These are phyloP conservation scores for Hippocampus zosterae DNA, from an alignment of 2,113 vertebrate species.

Conservation along the genomic window DNA sequence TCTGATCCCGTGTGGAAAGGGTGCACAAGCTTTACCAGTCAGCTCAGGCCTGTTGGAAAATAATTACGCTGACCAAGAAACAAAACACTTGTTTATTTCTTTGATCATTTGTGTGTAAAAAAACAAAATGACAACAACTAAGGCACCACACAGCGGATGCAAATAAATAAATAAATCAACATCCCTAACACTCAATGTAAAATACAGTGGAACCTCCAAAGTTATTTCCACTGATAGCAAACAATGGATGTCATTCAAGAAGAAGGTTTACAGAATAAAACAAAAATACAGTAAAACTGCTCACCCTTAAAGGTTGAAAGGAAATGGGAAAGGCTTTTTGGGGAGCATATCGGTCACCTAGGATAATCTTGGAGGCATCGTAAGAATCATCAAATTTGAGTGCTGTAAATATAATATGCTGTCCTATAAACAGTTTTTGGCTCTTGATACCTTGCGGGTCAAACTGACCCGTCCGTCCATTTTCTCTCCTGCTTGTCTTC, in stretches of 20 bases:
- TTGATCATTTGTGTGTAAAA: constrained; percentile 55
- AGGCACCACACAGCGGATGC: not conserved
- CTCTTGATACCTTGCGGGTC: too few species aligned
- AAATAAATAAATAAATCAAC: too few species aligned
- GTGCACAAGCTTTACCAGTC: constrained; percentile 79
- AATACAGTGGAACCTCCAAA: constrained; percentile 7
- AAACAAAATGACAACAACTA: constrained; percentile 17
- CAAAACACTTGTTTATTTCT: constrained; percentile 56
- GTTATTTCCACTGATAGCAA: not conserved
- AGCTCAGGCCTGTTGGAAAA: constrained; percentile 73
- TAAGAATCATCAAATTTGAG: not conserved
- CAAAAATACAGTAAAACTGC: not conserved
- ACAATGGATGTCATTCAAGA: not conserved
- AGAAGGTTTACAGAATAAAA: not conserved
- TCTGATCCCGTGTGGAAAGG: constrained; percentile 62
- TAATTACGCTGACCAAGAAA: constrained; percentile 62
- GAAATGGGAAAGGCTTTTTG: not conserved
- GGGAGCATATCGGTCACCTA: not conserved
- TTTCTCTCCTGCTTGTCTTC: too few species aligned
- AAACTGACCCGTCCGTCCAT: not conserved
- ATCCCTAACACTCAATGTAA: not conserved
- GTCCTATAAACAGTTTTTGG: not conserved
- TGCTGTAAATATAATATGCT: not conserved
- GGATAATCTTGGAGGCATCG: not conserved
- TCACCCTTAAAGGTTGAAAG: not conserved